Conservation (phyloP, 2,888 invertebrate genomes). For the Imbricaverruca yamaguchii region DNA sequence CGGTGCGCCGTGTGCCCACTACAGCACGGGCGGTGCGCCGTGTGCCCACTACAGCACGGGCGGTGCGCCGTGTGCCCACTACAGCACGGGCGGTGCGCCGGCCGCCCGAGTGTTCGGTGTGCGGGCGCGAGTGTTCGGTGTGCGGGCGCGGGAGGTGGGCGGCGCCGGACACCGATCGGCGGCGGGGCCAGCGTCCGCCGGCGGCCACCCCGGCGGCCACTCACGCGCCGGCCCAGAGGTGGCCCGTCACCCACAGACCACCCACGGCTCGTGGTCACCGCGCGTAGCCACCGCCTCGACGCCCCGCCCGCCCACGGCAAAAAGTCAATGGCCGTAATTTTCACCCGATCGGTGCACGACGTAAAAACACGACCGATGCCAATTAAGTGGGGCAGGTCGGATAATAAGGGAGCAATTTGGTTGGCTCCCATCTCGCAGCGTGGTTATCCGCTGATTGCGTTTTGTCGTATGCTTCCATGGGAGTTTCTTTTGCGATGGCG, state of each 20-base stretch:
- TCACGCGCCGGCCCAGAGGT: slow-evolving; percentile 9
- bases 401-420: slow-evolving; percentile 14
- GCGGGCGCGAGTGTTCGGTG: too few relatives aligned
- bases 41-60: too few relatives aligned
- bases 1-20: too few relatives aligned
- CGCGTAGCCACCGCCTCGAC: neutral
- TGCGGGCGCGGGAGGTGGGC: too few relatives aligned
- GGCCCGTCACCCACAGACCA: neutral
- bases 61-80: too few relatives aligned
- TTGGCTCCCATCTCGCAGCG: neutral
- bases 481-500: neutral
- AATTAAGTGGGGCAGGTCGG: slow-evolving; percentile 6
- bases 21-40: too few relatives aligned
- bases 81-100: too few relatives aligned
- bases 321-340: neutral
- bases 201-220: neutral
- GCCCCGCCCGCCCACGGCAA: neutral
- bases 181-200: too few relatives aligned
- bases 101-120: too few relatives aligned
- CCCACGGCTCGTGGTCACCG: neutral
- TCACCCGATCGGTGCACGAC: neutral
- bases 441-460: slow-evolving; percentile 1
- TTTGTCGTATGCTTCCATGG: slow-evolving; percentile 10
- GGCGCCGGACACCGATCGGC: too few relatives aligned
- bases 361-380: neutral